phyloP scores from a whole-genome alignment of 2,797 vertebrate species.

The Sparidentex hasta region DNA sequence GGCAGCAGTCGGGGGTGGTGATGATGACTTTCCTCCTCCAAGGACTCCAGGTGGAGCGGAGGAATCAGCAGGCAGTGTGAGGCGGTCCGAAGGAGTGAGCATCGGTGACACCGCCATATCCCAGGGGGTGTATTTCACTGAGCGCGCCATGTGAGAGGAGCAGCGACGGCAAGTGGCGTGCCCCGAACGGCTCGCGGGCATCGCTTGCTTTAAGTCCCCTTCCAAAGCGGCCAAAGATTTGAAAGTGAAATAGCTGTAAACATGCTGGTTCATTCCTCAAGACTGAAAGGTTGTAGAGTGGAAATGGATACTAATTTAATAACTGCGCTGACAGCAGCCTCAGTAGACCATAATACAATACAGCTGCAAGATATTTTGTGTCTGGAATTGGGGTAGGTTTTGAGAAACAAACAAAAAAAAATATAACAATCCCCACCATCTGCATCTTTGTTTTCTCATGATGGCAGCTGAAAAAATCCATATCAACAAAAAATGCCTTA shows the following conservation, averaged over 20 bases:
- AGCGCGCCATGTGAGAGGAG: not conserved
- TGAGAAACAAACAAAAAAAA: not conserved
- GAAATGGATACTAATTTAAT: not conserved
- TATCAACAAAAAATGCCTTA: conserved; percentile 13
- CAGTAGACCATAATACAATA: not conserved
- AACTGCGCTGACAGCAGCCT: conserved; percentile 3
- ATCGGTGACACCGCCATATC: not conserved
- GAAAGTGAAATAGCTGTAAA: not conserved
- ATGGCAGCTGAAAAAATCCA: not conserved
- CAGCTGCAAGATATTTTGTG: not conserved
- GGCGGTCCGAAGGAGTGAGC: conserved; percentile 12
- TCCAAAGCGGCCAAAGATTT: not conserved
- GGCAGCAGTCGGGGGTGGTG: not conserved
- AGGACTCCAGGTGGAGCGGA: conserved; percentile 1
- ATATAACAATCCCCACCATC: not conserved
- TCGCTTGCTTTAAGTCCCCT: not conserved
- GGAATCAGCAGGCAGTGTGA: not conserved
- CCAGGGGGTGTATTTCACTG: not conserved
- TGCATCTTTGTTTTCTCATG: conserved; percentile 13
- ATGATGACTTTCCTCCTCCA: not conserved
- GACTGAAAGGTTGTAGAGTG: not conserved
- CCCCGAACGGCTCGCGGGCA: not conserved
- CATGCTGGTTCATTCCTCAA: not conserved
- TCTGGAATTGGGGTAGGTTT: not conserved
- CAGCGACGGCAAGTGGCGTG: not conserved